Percentiles rank a stretch among this genome's conserved stretches.
Conservation (phyloP, 2,113 vertebrate genomes). For the Uria lomvia region DNA sequence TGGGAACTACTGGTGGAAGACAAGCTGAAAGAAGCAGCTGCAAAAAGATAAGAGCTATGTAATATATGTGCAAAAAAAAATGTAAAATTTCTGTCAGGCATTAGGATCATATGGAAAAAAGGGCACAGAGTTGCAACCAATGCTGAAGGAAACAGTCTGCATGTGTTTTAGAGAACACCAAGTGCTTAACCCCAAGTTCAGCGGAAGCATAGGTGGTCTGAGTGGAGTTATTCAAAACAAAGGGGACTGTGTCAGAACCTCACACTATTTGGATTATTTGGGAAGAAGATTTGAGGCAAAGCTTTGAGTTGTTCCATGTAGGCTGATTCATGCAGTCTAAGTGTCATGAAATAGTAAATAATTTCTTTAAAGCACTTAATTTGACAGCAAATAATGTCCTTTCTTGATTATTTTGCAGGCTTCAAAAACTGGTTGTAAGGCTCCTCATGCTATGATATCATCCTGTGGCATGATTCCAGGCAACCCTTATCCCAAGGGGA, state of each 20-base stretch:
- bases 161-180: not conserved
- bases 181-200: not conserved
- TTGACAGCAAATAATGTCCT: not conserved
- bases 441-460: slow-evolving; percentile 96
- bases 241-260: not conserved
- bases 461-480: slow-evolving; percentile 98
- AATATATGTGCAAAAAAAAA: not conserved
- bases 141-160: not conserved
- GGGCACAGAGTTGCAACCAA: not conserved
- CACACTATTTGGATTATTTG: not conserved
- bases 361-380: not conserved
- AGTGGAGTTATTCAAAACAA: not conserved
- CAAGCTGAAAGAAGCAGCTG: not conserved
- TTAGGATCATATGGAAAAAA: not conserved
- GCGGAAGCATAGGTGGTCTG: not conserved
- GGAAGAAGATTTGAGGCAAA: not conserved
- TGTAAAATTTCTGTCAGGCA: not conserved
- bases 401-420: slow-evolving; percentile 77
- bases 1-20: not conserved
- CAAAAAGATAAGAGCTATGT: not conserved
- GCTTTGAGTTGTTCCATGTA: not conserved
- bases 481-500: slow-evolving; percentile 97
- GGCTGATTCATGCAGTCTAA: not conserved
- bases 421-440: slow-evolving; percentile 94
- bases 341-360: not conserved